Conservation (phyloP, 2,888 invertebrate genomes). For the Desoria tigrina region DNA sequence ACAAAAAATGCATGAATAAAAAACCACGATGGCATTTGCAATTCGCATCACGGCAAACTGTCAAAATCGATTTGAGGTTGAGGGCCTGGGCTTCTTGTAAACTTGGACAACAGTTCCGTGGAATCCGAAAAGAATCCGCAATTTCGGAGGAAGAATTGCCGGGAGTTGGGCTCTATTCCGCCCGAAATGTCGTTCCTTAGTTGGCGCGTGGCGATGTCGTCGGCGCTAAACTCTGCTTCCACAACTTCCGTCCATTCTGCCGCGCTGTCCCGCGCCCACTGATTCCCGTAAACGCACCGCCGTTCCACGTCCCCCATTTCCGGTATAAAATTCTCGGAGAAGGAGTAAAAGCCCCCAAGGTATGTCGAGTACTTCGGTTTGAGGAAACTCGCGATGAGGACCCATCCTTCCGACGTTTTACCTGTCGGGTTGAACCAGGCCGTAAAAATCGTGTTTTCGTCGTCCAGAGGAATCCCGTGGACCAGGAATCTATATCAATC, state of each 20-base stretch:
- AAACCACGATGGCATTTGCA: no score
- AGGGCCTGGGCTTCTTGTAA: not conserved
- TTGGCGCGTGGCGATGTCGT: constrained; percentile 34
- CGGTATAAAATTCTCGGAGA: constrained; percentile 49
- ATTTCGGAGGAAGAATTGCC: constrained; percentile 41
- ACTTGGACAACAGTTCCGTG: constrained; percentile 22
- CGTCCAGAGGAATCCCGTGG: constrained; percentile 35
- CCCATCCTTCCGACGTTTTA: constrained; percentile 29
- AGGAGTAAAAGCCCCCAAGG: constrained; percentile 38
- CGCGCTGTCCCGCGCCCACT: constrained; percentile 34
- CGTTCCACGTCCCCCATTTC: constrained; percentile 40
- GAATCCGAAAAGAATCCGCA: constrained; percentile 47
- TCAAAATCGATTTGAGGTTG: constrained; percentile 17
- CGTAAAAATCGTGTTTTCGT: constrained; percentile 40
- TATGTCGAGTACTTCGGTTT: constrained; percentile 43
- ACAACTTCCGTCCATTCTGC: constrained; percentile 44
- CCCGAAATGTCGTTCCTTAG: constrained; percentile 42
- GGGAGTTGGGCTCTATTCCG: constrained; percentile 29
- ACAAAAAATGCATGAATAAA: no score
- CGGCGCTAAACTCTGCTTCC: constrained; percentile 40
- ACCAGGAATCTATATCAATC: constrained; percentile 34
- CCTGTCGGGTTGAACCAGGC: constrained; percentile 46
- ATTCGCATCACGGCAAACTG: constrained; percentile 1
- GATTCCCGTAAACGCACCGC: constrained; percentile 37
- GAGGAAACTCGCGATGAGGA: constrained; percentile 41